Evolutionary conservation across 2,113 vertebrate genomes (phyloP).

Genomic region (Pituophis catenifer): DNA sequence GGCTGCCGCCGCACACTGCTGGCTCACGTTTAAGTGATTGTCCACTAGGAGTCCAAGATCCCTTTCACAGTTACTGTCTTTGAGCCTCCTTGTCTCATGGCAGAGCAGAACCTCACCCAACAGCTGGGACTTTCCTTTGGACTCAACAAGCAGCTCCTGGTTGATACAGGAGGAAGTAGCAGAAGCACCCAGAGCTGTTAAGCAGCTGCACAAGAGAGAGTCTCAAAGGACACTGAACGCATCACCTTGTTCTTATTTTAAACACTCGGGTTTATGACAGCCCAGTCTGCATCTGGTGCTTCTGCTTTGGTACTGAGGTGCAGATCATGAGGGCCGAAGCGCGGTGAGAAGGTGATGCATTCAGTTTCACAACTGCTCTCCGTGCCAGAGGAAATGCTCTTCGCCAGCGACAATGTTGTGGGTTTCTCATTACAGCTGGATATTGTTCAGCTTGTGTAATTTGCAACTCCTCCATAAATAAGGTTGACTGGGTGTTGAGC

Average conservation of each 20-base stretch:
- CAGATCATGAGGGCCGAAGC: neutral
- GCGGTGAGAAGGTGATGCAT: neutral
- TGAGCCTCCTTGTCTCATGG: no score
- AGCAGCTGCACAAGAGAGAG: no score
- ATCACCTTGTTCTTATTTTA: neutral
- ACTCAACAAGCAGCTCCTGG: no score
- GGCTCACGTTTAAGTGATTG: no score
- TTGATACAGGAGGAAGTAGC: no score
- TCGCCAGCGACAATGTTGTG: neutral
- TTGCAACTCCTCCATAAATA: neutral
- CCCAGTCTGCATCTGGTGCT: neutral
- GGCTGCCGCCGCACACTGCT: no score
- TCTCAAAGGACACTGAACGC: neutral
- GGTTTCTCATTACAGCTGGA: neutral
- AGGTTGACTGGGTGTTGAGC: neutral
- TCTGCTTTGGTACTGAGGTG: neutral
- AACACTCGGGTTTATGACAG: neutral
- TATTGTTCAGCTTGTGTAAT: neutral
- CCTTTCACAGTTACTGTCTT: no score
- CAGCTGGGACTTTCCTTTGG: no score
- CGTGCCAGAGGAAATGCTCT: neutral
- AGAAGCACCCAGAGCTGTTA: no score
- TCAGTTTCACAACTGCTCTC: neutral
- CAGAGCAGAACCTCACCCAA: no score
- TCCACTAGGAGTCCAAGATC: no score